Evolutionary conservation across 2,113 vertebrate species (phyloP), one percentile per base, ranked within the genome.

Genomic region (Calonectris borealis): DNA sequence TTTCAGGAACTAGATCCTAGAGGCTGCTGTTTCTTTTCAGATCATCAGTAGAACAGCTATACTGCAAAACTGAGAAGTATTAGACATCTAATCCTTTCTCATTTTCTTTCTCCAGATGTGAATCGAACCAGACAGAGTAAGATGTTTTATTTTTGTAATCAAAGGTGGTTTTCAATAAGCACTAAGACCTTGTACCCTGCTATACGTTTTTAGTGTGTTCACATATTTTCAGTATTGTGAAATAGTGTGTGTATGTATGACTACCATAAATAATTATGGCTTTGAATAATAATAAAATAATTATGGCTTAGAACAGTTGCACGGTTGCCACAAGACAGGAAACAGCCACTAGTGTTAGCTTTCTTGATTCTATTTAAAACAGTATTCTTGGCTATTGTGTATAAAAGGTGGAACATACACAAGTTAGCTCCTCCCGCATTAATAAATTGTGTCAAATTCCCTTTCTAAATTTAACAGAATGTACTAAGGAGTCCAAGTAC

Each of bases 81-180:
- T 36, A 44, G 21, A 46, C 86, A 94, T 49, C 4, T 94, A 94
- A 97, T 91, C 16, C 46, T 93, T 36, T 81, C 80, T 94, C 49
- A 11, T 95, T 93, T 96, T 96, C 68, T 93, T 62, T 91, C 52
- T 92, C 72, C 95, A 93, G 95, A 84, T 97, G 79, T 38, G 96
- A 98, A 94, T 71, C 96, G 44, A 97, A 96, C 95, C 87, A 96
- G 95, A 97, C 90, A 94, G 96, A 97, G 69, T 98, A 97, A 97
- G 96, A 94, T 55, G 8, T 81, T 97, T 96, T 94, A 7, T 95
- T 97, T 96, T 89, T 93, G 12, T 82, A 51, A 66, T 94, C 62
- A 75, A 65, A 85, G 6, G 3, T 42, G 42, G 32, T 84, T 91
- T 48, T 48, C 55, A 29, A 0, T 69, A 61, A 61, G 55, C 83